A percentile compares a stretch with the other conserved stretches of the same genome.
These are phyloP conservation scores for Hyphantria cunea DNA, from an alignment of 1,140 invertebrate species.

Conservation along the genomic window DNA sequence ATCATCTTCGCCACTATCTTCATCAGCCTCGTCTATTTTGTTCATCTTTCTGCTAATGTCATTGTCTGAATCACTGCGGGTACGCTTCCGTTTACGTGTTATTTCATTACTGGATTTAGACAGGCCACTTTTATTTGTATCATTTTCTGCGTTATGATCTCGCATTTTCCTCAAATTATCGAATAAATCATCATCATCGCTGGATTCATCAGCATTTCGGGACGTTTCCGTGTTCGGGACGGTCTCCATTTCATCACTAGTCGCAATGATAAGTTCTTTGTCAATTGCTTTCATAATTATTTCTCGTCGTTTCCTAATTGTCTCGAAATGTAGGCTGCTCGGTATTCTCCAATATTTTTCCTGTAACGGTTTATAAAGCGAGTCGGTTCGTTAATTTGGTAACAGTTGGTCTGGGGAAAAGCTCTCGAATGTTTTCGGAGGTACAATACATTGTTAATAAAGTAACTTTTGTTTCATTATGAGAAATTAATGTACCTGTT, in stretches of 20 bases:
- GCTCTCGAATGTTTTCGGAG: too few species aligned
- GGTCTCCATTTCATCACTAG: conserved; percentile 6
- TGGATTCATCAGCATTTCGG: conserved; percentile 48
- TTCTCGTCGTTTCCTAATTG: conserved; percentile 66
- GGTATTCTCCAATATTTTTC: conserved; percentile 86
- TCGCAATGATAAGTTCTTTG: conserved; percentile 62
- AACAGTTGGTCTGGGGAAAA: neutral
- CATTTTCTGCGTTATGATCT: conserved; percentile 38
- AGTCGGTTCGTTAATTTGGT: conserved; percentile 17
- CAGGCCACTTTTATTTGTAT: conserved; percentile 30
- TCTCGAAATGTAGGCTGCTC: conserved; percentile 70
- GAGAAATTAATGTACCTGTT: conserved; percentile 66
- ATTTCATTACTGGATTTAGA: conserved; percentile 29
- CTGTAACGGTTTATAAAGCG: conserved; percentile 44
- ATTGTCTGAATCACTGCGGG: conserved; percentile 48
- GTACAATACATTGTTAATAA: too few species aligned
- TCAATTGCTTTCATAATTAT: conserved; percentile 69
- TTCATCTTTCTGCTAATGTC: conserved; percentile 55
- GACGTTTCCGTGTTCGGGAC: conserved; percentile 2
- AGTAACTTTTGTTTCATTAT: too few species aligned
- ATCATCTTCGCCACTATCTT: conserved; percentile 38
- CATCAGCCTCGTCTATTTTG: conserved; percentile 58
- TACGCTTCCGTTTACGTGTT: conserved; percentile 51
- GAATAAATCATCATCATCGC: conserved; percentile 69
- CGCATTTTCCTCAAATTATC: conserved; percentile 64